Conservation (phyloP, 2,113 vertebrate species). For the Mormoops blainvillei region DNA sequence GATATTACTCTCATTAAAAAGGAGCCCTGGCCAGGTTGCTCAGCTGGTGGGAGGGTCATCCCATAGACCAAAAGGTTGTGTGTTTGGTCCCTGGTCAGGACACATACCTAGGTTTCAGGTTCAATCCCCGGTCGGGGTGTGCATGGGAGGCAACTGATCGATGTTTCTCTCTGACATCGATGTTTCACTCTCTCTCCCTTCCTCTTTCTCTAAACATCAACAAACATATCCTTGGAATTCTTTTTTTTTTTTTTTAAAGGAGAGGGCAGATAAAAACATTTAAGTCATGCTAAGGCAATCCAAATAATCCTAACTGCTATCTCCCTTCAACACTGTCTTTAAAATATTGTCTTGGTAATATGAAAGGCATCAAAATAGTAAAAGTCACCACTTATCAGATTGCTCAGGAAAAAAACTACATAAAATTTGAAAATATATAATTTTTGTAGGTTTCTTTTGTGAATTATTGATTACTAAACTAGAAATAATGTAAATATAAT, state of each 20-base stretch:
- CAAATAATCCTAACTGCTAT: not conserved
- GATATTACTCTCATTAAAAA: not conserved
- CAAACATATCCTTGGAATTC: too few species aligned
- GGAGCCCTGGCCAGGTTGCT: not conserved
- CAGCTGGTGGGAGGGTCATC: not conserved
- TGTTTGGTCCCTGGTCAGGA: too few species aligned
- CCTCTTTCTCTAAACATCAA: too few species aligned
- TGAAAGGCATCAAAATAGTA: not conserved
- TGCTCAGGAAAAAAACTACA: not conserved
- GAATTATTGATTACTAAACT: not conserved
- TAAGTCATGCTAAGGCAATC: not conserved
- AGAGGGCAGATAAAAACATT: not conserved
- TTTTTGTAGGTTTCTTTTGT: not conserved
- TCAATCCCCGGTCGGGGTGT: too few species aligned
- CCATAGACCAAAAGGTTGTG: too few species aligned
- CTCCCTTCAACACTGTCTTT: not conserved
- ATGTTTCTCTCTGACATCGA: too few species aligned
- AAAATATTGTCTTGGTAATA: not conserved
- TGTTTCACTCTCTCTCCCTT: too few species aligned
- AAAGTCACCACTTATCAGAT: not conserved
- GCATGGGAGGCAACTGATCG: too few species aligned
- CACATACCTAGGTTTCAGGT: too few species aligned
- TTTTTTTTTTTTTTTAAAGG: too few species aligned
- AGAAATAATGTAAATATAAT: not conserved
- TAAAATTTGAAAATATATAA: not conserved